Evolutionary conservation across 1,140 invertebrate species (phyloP), one percentile per base, ranked within the genome.

Genomic region (Panagrolaimus sp.): DNA sequence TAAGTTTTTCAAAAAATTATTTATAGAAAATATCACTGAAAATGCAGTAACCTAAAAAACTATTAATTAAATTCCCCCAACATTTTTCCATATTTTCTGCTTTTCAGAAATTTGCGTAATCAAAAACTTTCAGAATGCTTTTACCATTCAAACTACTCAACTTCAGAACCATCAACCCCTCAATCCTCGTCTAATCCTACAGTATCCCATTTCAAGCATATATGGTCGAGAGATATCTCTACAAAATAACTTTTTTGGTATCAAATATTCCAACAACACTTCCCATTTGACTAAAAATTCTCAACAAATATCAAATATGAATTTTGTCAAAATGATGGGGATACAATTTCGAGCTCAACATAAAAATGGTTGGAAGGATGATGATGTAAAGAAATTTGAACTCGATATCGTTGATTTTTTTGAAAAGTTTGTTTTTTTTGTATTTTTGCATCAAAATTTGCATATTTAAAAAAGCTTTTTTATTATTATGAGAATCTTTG

Each of bases 301-400:
- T 4, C 47, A n/a, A 12, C 5, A 67, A 55, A 38, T 68, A 38
- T 28, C 55, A 12, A 69, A 69, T 38, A 63, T 69, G 0, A 65
- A 65, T 28, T 26, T 14, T 8, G 58, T 43, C 0, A 17, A 28
- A 44, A 58, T 76, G 66, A 68, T 76, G 26, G 69, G 70, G 43
- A 44, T 76, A 8, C 73, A 74, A 48, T 47, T 75, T 8, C 38
- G 74, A 26, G 73, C 72, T n/a, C 73, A 76, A 64, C 52, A 67
- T 48, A 66, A 74, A 21, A 45, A 52, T n/a, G 43, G 64, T 14
- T 76, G 74, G 74, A 67, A 43, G 28, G 47, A 48, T 9, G 63
- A 74, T 24, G 69, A 52, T 14, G 65, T 76, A 12, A 67, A 67
- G 38, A 48, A 68, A n/a, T 76, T 67, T 55, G 74, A 76, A 45